Evolutionary conservation across 2,888 invertebrate genomes (phyloP).

Genomic region (Mamestra brassicae): DNA sequence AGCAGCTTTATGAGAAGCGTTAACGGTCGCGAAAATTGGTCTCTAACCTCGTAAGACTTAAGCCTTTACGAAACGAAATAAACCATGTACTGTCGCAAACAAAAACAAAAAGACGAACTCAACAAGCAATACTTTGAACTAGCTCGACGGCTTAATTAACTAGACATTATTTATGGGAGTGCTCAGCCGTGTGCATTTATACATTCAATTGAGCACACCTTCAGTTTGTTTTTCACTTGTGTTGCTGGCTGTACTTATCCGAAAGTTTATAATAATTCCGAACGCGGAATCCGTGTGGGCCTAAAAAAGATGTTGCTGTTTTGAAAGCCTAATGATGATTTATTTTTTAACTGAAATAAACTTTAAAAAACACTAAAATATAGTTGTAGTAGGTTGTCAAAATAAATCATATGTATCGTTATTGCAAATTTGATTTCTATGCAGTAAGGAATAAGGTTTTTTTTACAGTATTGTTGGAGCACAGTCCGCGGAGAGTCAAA

Average conservation of each 20-base stretch:
- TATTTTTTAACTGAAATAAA: slow-evolving; percentile 42
- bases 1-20: slow-evolving; percentile 79
- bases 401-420: slow-evolving; percentile 24
- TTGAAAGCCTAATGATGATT: slow-evolving; percentile 56
- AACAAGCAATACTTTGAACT: slow-evolving; percentile 52
- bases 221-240: slow-evolving; percentile 19
- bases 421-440: slow-evolving; percentile 30
- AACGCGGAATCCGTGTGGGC: slow-evolving; percentile 45
- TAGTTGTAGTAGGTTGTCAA: slow-evolving; percentile 31
- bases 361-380: slow-evolving; percentile 25
- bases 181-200: slow-evolving; percentile 26
- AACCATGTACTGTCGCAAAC: slow-evolving; percentile 46
- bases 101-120: slow-evolving; percentile 38
- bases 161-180: slow-evolving; percentile 55
- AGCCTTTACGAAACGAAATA: slow-evolving; percentile 46
- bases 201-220: slow-evolving; percentile 23
- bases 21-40: slow-evolving; percentile 77
- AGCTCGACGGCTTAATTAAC: slow-evolving; percentile 58
- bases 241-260: slow-evolving; percentile 28
- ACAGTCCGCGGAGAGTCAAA: slow-evolving; percentile 69
- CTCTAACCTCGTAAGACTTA: slow-evolving; percentile 42
- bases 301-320: slow-evolving; percentile 41
- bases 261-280: slow-evolving; percentile 30
- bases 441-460: slow-evolving; percentile 37
- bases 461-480: slow-evolving; percentile 77